A percentile compares a stretch with the other conserved stretches of the same genome.
Evolutionary conservation across 2,113 vertebrate species (phyloP).

Genomic region (Indicator indicator): DNA sequence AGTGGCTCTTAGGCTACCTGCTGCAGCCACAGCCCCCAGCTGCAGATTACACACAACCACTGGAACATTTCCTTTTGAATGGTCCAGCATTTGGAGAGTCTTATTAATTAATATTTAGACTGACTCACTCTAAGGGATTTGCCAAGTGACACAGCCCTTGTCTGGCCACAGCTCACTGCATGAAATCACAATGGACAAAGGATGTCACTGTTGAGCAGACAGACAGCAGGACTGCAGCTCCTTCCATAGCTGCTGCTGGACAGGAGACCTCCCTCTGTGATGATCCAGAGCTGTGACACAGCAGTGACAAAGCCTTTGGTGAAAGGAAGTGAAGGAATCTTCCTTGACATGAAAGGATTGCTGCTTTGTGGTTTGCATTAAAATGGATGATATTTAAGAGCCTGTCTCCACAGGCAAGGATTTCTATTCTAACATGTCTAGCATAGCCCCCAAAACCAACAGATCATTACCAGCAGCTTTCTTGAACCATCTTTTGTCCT

Average conservation of each 20-base stretch:
- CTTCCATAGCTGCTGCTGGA: slow-evolving; percentile 9
- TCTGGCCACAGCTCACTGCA: neutral
- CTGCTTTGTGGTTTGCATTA: neutral
- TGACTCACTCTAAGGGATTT: neutral
- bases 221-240: neutral
- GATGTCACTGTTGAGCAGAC: neutral
- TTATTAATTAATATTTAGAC: neutral
- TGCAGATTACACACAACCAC: neutral
- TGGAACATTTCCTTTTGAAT: neutral
- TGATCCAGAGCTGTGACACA: neutral
- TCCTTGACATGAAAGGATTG: neutral
- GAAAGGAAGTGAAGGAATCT: neutral
- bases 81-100: neutral
- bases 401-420: neutral
- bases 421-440: neutral
- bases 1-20: neutral
- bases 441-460: neutral
- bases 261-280: neutral
- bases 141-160: neutral
- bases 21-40: neutral
- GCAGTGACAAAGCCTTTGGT: neutral
- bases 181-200: slow-evolving; percentile 2
- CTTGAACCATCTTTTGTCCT: neutral
- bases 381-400: neutral
- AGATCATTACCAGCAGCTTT: neutral